Percentiles rank a stretch among this genome's conserved stretches.
Evolutionary conservation across 2,113 vertebrate genomes (phyloP).

Genomic region (Cololabis saira): DNA sequence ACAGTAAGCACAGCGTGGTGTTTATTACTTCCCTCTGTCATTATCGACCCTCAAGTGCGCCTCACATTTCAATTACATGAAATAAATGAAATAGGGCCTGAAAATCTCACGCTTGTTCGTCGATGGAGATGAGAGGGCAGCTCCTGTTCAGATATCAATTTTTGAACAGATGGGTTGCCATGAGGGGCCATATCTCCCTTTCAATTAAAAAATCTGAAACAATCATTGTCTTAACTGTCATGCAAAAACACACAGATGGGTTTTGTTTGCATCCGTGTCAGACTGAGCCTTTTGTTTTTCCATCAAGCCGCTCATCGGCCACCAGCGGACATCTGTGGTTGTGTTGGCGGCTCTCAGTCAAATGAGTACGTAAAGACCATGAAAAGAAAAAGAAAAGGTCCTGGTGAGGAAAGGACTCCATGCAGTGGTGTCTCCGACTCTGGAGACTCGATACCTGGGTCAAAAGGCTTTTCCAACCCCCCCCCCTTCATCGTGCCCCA

Average conservation of each 20-base stretch:
- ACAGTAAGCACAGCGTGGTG: constrained; percentile 56
- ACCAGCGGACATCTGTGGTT: constrained; percentile 22
- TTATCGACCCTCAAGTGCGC: constrained; percentile 49
- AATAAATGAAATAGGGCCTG: constrained; percentile 71
- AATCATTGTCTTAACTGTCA: constrained; percentile 67
- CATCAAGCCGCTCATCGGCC: constrained; percentile 31
- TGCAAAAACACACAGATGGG: constrained; percentile 68
- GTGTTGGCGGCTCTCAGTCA: constrained; percentile 13
- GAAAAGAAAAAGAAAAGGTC: not conserved
- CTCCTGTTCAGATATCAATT: constrained; percentile 70
- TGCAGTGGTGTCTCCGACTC: constrained; percentile 18
- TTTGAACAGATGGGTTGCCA: constrained; percentile 77
- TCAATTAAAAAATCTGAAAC: constrained; percentile 75
- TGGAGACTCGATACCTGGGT: constrained; percentile 55
- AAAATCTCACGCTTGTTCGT: constrained; percentile 66
- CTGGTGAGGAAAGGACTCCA: constrained; percentile 16
- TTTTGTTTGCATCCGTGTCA: constrained; percentile 61
- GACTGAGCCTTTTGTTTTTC: constrained; percentile 54
- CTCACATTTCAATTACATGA: constrained; percentile 73
- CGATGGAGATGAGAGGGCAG: constrained; percentile 72
- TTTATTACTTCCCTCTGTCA: constrained; percentile 59
- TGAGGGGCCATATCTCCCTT: constrained; percentile 71
- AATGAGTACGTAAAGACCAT: constrained; percentile 16
- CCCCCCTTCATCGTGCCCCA: constrained; percentile 60
- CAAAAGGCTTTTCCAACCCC: constrained; percentile 32